Conservation (phyloP, 2,797 vertebrate species). For the Channa striata region DNA sequence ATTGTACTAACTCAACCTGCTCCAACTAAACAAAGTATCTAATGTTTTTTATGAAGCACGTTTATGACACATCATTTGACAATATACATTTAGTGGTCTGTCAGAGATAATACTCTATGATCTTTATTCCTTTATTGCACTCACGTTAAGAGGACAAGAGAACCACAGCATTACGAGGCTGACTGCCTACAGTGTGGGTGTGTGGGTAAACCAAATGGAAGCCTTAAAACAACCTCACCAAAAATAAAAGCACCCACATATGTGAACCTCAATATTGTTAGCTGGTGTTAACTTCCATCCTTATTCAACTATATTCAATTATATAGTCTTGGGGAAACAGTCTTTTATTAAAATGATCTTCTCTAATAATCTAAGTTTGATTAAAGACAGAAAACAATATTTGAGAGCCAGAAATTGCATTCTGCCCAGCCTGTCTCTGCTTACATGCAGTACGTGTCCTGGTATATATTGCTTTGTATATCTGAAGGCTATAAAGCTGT, state of each 20-base stretch:
- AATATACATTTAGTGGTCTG: not conserved
- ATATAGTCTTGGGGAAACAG: not conserved
- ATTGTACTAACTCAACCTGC: not conserved
- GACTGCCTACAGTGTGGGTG: constrained; percentile 23
- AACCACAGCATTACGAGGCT: constrained; percentile 16
- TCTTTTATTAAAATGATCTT: not conserved
- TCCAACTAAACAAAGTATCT: not conserved
- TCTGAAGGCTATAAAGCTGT: not conserved
- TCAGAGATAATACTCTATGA: not conserved
- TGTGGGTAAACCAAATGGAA: constrained; percentile 21
- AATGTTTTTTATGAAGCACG: not conserved
- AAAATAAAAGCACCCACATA: constrained; percentile 16
- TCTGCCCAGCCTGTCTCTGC: too few species aligned
- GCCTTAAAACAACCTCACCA: constrained; percentile 15
- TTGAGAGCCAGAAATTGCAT: not conserved
- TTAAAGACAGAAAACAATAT: not conserved
- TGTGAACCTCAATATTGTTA: not conserved
- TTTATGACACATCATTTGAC: not conserved
- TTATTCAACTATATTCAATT: not conserved
- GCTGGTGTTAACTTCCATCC: not conserved
- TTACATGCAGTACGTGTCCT: not conserved
- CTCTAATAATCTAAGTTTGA: not conserved
- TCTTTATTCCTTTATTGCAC: not conserved
- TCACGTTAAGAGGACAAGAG: constrained; percentile 11
- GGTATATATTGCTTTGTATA: not conserved